A percentile compares a stretch with the other conserved stretches of the same genome.
Evolutionary conservation across 2,797 vertebrate species (phyloP).

Genomic region (Falco columbarius): DNA sequence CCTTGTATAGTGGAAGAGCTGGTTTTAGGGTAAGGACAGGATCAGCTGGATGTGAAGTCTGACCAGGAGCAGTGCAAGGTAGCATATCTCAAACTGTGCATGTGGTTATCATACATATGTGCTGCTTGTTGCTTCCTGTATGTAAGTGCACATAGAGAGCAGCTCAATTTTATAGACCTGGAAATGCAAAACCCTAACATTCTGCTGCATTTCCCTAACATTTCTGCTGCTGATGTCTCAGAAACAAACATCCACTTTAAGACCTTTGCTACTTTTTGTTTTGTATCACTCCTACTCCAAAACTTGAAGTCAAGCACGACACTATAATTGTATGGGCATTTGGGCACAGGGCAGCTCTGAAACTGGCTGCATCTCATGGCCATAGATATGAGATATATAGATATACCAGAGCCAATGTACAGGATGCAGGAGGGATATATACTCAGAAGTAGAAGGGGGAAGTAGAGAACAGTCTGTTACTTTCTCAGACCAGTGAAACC

Average conservation of each 20-base stretch:
- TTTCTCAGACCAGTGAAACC: slow-evolving; percentile 42
- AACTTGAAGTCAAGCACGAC: not conserved
- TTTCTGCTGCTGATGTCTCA: too few relatives aligned
- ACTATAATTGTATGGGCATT: not conserved
- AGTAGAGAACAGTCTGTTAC: slow-evolving; percentile 29
- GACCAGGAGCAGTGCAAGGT: not conserved
- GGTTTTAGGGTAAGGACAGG: not conserved
- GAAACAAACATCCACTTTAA: not conserved
- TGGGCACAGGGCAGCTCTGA: not conserved
- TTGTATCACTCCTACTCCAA: not conserved
- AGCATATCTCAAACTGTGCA: accelerated
- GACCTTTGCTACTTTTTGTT: not conserved
- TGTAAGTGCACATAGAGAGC: not conserved
- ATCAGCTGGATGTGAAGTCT: not conserved
- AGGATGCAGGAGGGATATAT: not conserved
- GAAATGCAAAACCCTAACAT: not conserved
- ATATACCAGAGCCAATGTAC: not conserved
- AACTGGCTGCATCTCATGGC: not conserved
- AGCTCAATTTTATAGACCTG: not conserved
- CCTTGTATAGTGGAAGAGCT: not conserved
- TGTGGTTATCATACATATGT: accelerated
- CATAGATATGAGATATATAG: not conserved
- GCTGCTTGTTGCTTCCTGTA: not conserved
- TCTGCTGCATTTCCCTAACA: not conserved
- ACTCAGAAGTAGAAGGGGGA: not conserved